Evolutionary conservation across 2,113 vertebrate species (phyloP), one percentile per base, ranked within the genome.

Genomic region (Mormyrus lacerda): DNA sequence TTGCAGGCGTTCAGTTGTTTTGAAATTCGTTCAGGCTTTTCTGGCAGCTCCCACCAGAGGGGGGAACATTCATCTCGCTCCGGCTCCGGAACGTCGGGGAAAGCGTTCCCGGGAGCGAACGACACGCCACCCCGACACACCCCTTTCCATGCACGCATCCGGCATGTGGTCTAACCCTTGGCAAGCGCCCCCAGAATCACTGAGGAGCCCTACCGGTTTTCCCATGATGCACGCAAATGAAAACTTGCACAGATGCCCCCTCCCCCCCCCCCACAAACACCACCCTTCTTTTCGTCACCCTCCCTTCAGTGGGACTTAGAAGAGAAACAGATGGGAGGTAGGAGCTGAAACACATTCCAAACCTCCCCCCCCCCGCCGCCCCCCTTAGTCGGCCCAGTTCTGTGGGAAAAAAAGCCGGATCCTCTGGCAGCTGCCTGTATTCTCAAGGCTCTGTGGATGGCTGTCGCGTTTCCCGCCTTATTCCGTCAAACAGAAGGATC

Each of bases 191-290:
- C 42, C 88, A 93, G 91, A 91, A 92, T 90, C 90, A 88, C 89
- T 13, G 89, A 90, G 89, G 87, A 91, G 88, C 92, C 91, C 88
- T 92, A 95, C 93, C 93, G 93, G 94, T 94, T 94, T 89, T 92
- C 91, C 89, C 88, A 91, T 55, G 93, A 82, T 24, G 21, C 47
- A 79, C 0, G 65, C 87, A 50, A 79, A 79, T 17, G 17, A 76
- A 35, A 47, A 73, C 5, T 27, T 48, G 10, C n/a, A 48, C 24
- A 50, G 45, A 48, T 45, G 8, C 55, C 58, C 86, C 58, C 58
- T 39, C 17, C 51, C 53, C 21, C 5, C 1, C 17, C 0, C 19
- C 61, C 61, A 27, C 53, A 21, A 35, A 39, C 35, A 27, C 55
- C 45, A 45, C 24, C 69, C 69, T 76, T 76, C 69, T 76, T 76